Base-by-base conservation (phyloP, 2,113 vertebrate genomes). In the Lophius piscatorius region DNA sequence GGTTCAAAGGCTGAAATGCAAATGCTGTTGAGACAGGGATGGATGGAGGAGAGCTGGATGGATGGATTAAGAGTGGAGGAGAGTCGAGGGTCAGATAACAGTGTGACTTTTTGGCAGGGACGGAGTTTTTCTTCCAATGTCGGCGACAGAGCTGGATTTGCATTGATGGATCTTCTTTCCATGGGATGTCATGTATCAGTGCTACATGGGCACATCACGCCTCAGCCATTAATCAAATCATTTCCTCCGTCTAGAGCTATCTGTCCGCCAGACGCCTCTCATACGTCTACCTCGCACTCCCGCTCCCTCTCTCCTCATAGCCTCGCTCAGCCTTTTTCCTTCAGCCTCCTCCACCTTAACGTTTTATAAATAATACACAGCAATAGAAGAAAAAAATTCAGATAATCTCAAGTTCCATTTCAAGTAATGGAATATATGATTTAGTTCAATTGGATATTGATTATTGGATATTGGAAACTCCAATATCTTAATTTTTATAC, bases 141-240 rank as follows among this genome's bases (percentile, higher is more conserved):
- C 20, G 47, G 58, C 44, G 63, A 76, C 73, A 17, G 66, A 65
- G 80, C 75, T 35, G 68, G 66, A 91, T 91, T 90, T 91, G 90
- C 91, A 91, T 91, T 83, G 87, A 88, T 87, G 80, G 87, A 89
- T 90, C 86, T 86, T 88, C 84, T 90, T 91, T 90, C 89, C 86
- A 87, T 87, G 79, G 64, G 74, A 87, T 78, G 87, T 86, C 87
- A 84, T 88, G 86, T 87, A 81, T 88, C 85, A 79, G 72, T 77
- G 83, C 76, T 26, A 4, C 42, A 63, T 59, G 67, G 75, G 77
- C 71, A 65, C 84, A 84, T 89, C 90, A 86, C 72, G 72, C 81
- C 63, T 77, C 35, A 36, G 67, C 78, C 90, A 88, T 92, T 91
- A 91, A 92, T 90, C 90, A 91, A 89, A 92, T 91, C 70, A 78